A percentile compares a stretch with the other conserved stretches of the same genome.
Evolutionary conservation across 2,113 vertebrate species (phyloP).

Genomic region (Brienomyrus brachyistius): DNA sequence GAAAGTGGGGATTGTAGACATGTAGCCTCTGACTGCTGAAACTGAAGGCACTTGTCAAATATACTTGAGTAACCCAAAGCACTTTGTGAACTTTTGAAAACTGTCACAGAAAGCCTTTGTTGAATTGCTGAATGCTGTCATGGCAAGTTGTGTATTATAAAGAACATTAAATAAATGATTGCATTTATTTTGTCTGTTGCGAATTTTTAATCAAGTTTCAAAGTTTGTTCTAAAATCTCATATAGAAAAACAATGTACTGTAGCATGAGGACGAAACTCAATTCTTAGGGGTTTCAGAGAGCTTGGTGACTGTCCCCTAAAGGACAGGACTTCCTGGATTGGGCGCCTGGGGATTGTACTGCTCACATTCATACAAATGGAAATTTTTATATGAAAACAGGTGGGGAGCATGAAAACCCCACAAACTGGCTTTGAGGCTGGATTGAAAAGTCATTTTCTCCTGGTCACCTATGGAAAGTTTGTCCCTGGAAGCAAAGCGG

Average conservation of each 20-base stretch:
- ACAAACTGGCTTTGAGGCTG: background rate
- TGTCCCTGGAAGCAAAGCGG: background rate
- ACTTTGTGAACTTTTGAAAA: slow-evolving; percentile 19
- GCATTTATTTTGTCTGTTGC: slow-evolving; percentile 28
- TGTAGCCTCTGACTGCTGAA: slow-evolving; percentile 20
- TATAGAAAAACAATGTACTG: background rate
- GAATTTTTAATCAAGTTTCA: background rate
- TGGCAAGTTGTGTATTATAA: slow-evolving; percentile 1
- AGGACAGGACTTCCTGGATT: background rate
- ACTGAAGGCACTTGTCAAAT: slow-evolving; percentile 40
- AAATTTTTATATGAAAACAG: background rate
- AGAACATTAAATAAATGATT: slow-evolving; percentile 51
- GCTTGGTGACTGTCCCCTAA: background rate
- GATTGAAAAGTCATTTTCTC: background rate
- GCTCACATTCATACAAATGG: background rate
- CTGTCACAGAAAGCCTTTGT: slow-evolving; percentile 18
- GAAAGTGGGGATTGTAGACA: slow-evolving; percentile 25
- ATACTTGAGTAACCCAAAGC: slow-evolving; percentile 37
- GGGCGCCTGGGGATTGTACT: background rate
- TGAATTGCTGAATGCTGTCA: slow-evolving; percentile 6
- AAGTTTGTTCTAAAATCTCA: background rate
- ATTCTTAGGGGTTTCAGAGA: background rate
- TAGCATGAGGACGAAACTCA: background rate
- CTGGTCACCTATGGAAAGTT: background rate
- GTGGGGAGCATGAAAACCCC: background rate